phyloP scores from a whole-genome alignment of 2,888 invertebrate species.

The Cephus pygmeus region DNA sequence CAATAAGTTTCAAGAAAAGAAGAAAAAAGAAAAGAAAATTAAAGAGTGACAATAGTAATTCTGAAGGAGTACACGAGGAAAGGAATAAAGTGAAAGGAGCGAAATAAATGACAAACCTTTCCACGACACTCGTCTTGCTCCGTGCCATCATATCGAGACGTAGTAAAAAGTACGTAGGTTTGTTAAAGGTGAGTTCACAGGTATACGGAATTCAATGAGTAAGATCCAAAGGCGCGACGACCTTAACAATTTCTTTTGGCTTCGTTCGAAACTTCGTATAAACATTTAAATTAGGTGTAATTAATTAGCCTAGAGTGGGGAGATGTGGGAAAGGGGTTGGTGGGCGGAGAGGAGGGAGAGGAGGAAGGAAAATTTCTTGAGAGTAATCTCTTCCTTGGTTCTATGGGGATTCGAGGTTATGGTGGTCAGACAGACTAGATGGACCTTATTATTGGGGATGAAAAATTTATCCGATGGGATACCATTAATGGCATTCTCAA shows the following conservation, averaged over 20 bases:
- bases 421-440: not conserved
- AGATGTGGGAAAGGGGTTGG: not conserved
- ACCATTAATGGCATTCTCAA: not conserved
- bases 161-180: not conserved
- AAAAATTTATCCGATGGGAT: not conserved
- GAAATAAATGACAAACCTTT: not conserved
- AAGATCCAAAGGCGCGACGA: constrained; percentile 56
- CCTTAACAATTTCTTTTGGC: constrained; percentile 63
- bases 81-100: not conserved
- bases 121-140: not conserved
- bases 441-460: not conserved
- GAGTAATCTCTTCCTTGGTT: not conserved
- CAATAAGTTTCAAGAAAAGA: not conserved
- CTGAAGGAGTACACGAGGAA: not conserved
- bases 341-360: not conserved
- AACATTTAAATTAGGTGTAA: constrained; percentile 56
- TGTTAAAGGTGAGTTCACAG: not conserved
- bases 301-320: constrained; percentile 28
- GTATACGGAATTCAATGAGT: constrained; percentile 35
- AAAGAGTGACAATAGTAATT: not conserved
- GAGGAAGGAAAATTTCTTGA: not conserved
- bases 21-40: not conserved
- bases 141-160: not conserved
- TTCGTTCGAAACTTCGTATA: constrained; percentile 49
- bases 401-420: not conserved